Conservation (phyloP, 2,888 invertebrate species). For the Nomada ruficornis region DNA sequence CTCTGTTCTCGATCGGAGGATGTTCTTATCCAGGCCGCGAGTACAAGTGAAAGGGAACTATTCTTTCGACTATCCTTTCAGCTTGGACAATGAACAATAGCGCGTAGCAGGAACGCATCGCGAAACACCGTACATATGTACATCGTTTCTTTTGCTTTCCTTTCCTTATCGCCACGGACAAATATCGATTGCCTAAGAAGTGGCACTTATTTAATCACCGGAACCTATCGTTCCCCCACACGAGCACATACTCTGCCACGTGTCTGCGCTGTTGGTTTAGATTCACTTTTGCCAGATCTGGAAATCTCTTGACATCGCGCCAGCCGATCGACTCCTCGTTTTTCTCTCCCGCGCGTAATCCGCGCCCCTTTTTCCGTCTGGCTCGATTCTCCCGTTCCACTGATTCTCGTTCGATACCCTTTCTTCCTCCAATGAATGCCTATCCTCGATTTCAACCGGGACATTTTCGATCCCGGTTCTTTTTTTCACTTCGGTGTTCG, state of each 20-base stretch:
- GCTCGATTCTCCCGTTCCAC: neutral
- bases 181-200: slow-evolving; percentile 36
- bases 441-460: neutral
- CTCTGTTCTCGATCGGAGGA: slow-evolving; percentile 2
- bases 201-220: slow-evolving; percentile 34
- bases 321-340: neutral
- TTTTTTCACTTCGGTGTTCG: neutral
- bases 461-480: neutral
- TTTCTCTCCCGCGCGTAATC: neutral
- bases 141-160: slow-evolving; percentile 22
- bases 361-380: neutral
- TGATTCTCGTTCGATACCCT: neutral
- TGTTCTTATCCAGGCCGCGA: slow-evolving; percentile 35
- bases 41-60: slow-evolving; percentile 53
- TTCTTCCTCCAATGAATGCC: neutral
- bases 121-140: slow-evolving; percentile 9
- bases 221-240: slow-evolving; percentile 18
- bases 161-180: slow-evolving; percentile 25
- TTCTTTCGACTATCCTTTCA: slow-evolving; percentile 43
- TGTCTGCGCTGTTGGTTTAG: slow-evolving; percentile 1
- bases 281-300: neutral
- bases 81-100: slow-evolving; percentile 53
- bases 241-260: neutral
- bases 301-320: neutral
- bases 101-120: slow-evolving; percentile 20